Percentiles rank a stretch among this genome's conserved stretches.
These are phyloP conservation scores for Tauraco hartlaubi DNA, from an alignment of 2,797 vertebrate genomes.

Conservation along the genomic window DNA sequence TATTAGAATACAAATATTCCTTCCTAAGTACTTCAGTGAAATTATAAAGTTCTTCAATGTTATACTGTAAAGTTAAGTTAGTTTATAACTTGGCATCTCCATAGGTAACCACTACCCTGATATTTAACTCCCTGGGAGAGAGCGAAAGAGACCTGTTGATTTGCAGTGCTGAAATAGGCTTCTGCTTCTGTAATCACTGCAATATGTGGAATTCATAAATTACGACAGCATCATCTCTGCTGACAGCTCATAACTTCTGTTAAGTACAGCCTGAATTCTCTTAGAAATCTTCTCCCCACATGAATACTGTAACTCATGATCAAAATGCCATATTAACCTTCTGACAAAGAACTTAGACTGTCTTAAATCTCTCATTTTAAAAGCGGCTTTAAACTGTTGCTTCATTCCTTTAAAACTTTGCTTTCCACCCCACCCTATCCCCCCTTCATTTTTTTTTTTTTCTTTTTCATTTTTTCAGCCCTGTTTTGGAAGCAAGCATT, in stretches of 20 bases:
- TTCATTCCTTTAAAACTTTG: background rate
- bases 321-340: background rate
- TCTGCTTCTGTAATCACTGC: background rate
- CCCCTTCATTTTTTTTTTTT: too few species aligned
- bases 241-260: background rate
- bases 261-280: background rate
- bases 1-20: conserved; percentile 27
- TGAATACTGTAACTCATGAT: background rate
- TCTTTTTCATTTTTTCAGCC: background rate
- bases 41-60: background rate
- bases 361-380: background rate
- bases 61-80: background rate
- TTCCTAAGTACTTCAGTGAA: conserved; percentile 54
- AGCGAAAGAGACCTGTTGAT: background rate
- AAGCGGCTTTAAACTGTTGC: background rate
- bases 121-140: background rate
- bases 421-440: too few species aligned
- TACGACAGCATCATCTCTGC: background rate
- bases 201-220: background rate
- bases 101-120: background rate
- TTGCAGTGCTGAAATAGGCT: background rate
- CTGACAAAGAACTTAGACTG: background rate
- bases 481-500: background rate
- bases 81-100: background rate
- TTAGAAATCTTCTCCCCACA: background rate